phyloP scores from a whole-genome alignment of 2,888 invertebrate genomes.

The Serrognathus titanus region DNA sequence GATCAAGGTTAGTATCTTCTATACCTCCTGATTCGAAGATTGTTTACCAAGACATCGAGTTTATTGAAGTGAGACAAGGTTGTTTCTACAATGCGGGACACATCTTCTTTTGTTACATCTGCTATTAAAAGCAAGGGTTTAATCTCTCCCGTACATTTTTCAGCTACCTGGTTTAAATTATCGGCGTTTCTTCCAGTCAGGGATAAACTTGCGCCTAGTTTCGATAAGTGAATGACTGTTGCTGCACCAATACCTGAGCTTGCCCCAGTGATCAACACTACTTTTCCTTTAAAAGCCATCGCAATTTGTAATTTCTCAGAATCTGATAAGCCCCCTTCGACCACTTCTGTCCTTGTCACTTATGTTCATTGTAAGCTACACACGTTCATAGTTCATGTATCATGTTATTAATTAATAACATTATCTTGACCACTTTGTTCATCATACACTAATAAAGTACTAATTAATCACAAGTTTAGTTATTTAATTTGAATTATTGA shows the following conservation, averaged over 20 bases:
- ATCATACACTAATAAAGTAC: too few species aligned
- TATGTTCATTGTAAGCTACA: too few species aligned
- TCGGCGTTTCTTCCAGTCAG: conserved; percentile 67
- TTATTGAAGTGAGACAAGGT: conserved; percentile 42
- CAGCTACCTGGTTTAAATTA: conserved; percentile 62
- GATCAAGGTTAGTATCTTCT: conserved; percentile 34
- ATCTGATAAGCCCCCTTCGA: too few species aligned
- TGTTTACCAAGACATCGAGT: conserved; percentile 51
- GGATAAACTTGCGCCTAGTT: conserved; percentile 71
- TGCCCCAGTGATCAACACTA: conserved; percentile 73
- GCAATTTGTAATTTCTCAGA: too few species aligned
- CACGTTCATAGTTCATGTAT: too few species aligned
- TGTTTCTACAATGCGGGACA: conserved; percentile 40
- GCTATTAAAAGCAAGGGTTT: conserved; percentile 31
- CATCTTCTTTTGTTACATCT: conserved; percentile 42
- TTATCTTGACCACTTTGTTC: too few species aligned
- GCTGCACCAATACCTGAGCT: conserved; percentile 85
- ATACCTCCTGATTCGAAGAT: conserved; percentile 50
- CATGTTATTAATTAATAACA: too few species aligned
- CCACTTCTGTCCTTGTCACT: too few species aligned
- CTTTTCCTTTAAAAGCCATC: conserved; percentile 54
- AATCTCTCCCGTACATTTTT: conserved; percentile 48
- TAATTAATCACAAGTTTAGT: too few species aligned
- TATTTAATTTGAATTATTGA: too few species aligned
- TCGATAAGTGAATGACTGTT: conserved; percentile 73